These are phyloP conservation scores for fruit fly (Drosophila melanogaster) DNA, from an alignment of 1,140 invertebrate species.

Conservation along the genomic window DNA sequence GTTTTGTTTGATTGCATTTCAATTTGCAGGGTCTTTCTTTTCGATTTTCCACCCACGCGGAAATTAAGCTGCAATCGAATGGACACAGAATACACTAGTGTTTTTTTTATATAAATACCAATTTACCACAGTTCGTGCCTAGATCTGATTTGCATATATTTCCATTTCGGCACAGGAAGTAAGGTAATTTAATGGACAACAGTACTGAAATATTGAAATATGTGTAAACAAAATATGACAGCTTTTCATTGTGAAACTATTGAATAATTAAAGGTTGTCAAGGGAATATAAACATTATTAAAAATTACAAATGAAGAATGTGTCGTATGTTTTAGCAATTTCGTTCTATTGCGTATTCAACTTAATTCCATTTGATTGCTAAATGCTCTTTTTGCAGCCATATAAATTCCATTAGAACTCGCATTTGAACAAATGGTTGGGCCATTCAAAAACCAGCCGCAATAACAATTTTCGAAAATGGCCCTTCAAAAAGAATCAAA, in stretches of 20 bases:
- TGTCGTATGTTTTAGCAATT: too few relatives aligned
- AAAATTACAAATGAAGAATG: too few relatives aligned
- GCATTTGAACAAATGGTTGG: conserved; percentile 21
- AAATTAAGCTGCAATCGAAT: conserved; percentile 61
- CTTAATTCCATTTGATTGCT: background rate
- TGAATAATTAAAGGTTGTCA: too few relatives aligned
- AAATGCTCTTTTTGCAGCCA: conserved; percentile 4
- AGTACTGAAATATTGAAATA: background rate
- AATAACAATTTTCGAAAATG: conserved; percentile 23
- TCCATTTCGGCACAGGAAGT: background rate
- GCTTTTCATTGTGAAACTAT: too few relatives aligned
- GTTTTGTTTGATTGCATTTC: conserved; percentile 58
- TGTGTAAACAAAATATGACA: too few relatives aligned
- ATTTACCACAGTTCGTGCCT: conserved; percentile 1
- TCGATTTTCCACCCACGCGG: conserved; percentile 28
- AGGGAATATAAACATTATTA: too few relatives aligned
- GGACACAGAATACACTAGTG: conserved; percentile 9
- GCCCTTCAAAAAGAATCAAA: conserved; percentile 2
- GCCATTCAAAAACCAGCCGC: conserved; percentile 17
- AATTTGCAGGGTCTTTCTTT: conserved; percentile 37
- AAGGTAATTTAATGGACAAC: background rate
- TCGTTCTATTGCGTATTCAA: background rate
- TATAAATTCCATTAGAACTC: conserved; percentile 1
- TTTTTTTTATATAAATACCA: conserved; percentile 1
- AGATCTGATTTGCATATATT: conserved; percentile 1